These are phyloP conservation scores for Tinamus guttatus DNA, from an alignment of 2,113 vertebrate species.

Conservation along the genomic window DNA sequence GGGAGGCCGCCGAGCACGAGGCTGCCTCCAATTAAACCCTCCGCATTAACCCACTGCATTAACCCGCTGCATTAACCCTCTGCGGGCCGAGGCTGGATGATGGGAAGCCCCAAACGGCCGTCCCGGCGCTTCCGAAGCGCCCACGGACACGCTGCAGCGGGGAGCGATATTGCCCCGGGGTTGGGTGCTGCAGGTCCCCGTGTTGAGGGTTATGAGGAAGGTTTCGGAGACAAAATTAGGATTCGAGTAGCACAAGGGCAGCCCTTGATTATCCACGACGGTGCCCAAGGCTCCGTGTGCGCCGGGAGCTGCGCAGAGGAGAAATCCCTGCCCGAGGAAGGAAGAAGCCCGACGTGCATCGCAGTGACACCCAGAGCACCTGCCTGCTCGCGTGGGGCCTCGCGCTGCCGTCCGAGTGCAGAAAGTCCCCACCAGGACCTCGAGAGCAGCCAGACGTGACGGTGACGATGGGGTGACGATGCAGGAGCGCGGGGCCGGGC, in stretches of 20 bases:
- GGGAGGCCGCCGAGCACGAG: neutral
- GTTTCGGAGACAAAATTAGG: neutral
- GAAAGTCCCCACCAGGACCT: neutral
- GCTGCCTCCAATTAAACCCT: conserved; percentile 42
- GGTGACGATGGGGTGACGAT: neutral
- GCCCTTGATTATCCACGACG: neutral
- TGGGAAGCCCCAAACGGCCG: neutral
- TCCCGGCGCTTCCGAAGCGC: neutral
- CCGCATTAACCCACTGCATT: neutral
- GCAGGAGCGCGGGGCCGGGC: neutral
- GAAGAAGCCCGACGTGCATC: neutral
- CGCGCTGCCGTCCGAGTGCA: neutral
- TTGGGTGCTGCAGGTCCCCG: neutral
- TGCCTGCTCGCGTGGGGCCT: neutral
- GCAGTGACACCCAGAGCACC: neutral
- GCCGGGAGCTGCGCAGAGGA: neutral
- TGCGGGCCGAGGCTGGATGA: neutral
- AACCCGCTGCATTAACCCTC: neutral
- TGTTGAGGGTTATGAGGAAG: neutral
- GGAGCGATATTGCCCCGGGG: rapidly evolving
- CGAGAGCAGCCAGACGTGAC: neutral
- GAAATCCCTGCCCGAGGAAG: neutral
- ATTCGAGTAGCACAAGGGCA: neutral
- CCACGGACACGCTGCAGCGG: rapidly evolving
- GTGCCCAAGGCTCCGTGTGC: neutral